Conservation (phyloP, 53 echinoderm and acorn worm genomes). For the Henricia sp. region DNA sequence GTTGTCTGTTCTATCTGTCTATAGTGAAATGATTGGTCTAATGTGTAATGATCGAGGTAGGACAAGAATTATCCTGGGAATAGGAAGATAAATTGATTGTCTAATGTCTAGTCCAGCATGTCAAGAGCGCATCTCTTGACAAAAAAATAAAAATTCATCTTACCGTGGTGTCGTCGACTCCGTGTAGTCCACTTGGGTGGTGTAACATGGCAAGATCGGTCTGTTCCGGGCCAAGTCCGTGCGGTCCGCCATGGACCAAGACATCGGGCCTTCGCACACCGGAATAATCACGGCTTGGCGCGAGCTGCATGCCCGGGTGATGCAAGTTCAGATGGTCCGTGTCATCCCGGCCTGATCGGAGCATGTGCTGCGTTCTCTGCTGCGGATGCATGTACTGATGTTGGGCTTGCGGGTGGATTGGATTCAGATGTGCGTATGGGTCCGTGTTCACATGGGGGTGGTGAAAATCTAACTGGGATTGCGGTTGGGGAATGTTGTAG, state of each 20-base stretch:
- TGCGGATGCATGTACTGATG: conserved; percentile 97
- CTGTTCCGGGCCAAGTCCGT: conserved; percentile 92
- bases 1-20: too few species aligned
- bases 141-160: conserved; percentile 62
- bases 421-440: conserved; percentile 97
- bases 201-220: conserved; percentile 96
- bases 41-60: too few species aligned
- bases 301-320: conserved; percentile 96
- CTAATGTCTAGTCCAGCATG: too few species aligned
- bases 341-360: conserved; percentile 81
- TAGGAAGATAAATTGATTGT: too few species aligned
- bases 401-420: conserved; percentile 97
- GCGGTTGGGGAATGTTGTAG: conserved; percentile 99
- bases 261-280: conserved; percentile 98
- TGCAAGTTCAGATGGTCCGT: conserved; percentile 90
- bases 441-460: conserved; percentile 97
- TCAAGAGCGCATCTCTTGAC: too few species aligned
- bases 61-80: too few species aligned
- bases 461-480: conserved; percentile 98
- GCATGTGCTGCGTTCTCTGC: conserved; percentile 91
- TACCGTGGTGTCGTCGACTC: conserved; percentile 97
- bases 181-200: conserved; percentile 82
- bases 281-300: conserved; percentile 94
- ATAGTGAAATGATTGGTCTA: too few species aligned
- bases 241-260: conserved; percentile 94